These are phyloP conservation scores for Xestia ashworthii DNA, from an alignment of 2,888 invertebrate species.

Conservation along the genomic window DNA sequence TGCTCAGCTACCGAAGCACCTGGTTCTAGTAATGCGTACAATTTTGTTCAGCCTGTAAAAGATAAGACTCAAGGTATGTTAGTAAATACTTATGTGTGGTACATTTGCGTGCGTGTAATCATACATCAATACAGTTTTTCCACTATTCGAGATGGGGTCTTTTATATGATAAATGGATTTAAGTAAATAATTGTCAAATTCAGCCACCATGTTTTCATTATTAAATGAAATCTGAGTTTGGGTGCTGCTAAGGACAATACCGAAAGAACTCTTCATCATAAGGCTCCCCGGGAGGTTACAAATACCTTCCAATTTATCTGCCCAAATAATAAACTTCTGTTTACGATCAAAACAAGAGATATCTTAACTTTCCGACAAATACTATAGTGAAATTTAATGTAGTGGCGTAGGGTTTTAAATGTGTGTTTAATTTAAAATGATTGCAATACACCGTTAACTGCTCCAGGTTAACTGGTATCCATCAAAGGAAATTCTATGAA, in stretches of 20 bases:
- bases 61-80: slow-evolving; percentile 30
- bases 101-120: slow-evolving; percentile 4
- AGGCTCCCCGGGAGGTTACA: slow-evolving; percentile 25
- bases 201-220: background rate
- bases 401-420: slow-evolving; percentile 53
- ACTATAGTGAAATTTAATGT: slow-evolving; percentile 32
- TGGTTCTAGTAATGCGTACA: slow-evolving; percentile 44
- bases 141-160: background rate
- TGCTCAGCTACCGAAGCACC: slow-evolving; percentile 38
- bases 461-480: slow-evolving; percentile 80
- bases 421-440: slow-evolving; percentile 70
- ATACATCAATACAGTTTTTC: background rate
- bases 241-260: background rate
- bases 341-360: slow-evolving; percentile 41
- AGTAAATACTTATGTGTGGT: slow-evolving; percentile 8
- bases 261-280: background rate
- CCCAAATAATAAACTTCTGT: slow-evolving; percentile 33
- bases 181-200: slow-evolving; percentile 3
- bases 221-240: slow-evolving; percentile 3
- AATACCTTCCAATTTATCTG: slow-evolving; percentile 26
- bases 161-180: slow-evolving; percentile 2
- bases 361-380: slow-evolving; percentile 39
- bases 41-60: slow-evolving; percentile 46
- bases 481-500: slow-evolving; percentile 85
- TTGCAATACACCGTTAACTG: slow-evolving; percentile 78